Base-by-base conservation (phyloP, 2,113 vertebrate species). In the Crotophaga sulcirostris region DNA sequence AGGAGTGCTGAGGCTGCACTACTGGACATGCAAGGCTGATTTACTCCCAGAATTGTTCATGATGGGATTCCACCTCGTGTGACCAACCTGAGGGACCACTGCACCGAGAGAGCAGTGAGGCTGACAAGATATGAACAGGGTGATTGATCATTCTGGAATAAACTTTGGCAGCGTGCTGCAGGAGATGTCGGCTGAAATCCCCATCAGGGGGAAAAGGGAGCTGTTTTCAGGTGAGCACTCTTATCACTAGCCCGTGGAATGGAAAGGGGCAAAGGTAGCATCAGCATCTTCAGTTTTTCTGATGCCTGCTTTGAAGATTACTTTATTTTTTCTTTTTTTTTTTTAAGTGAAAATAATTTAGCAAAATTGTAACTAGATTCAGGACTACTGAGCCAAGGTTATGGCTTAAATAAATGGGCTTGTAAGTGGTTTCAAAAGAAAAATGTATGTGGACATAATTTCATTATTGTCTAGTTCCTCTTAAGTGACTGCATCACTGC, bases 41-140 rank as follows among this genome's bases (percentile, higher is more conserved):
- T 36, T 49, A 16, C 60, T 67, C 29, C 23, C 16, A 42, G 20
- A 8, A 13, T 54, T 2, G 0, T 63, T 75, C 55, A 36, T 72
- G 73, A 19, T 16, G 4, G 40, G 64, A 1, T 31, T 79, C 18
- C 1, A 9, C 60, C 72, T 68, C 74, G 28, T 0, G 1, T 8
- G 25, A 74, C n/a, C 0, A 0, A 44, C 25, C 11, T 0, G 1
- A 59, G 28, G 18, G 64, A 72, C n/a, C 10, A 4, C 17, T 1
- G 1, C 2, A 3, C 40, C 0, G 1, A 75, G 64, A 36, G 16
- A 31, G 45, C n/a, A 3, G 13, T 31, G 19, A 52, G 29, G 44
- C 60, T 75, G 87, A 68, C 14, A 13, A 52, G 62, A 7, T n/a
- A 40, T 4, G 45, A 60, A n/a, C 8, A 16, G 26, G 31, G 21